Conservation (phyloP, 2,113 vertebrate genomes). For the Thunnus maccoyii region DNA sequence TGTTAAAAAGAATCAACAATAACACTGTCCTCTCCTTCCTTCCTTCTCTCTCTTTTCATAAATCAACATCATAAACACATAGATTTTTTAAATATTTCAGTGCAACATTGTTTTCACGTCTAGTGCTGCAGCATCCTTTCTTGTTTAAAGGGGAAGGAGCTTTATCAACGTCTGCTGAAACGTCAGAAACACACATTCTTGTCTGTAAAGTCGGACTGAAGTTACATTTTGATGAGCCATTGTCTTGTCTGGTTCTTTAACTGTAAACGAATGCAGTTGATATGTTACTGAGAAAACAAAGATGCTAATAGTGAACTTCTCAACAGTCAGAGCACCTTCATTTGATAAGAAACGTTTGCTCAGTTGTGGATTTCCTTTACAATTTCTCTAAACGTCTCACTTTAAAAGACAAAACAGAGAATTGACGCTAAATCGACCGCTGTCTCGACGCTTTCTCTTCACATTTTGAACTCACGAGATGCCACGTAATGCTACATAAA, state of each 20-base stretch:
- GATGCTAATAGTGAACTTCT: background rate
- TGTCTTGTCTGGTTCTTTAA: background rate
- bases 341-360: background rate
- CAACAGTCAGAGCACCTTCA: background rate
- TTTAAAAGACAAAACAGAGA: background rate
- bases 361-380: background rate
- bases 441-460: background rate
- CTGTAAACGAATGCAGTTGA: background rate
- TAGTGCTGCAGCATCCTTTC: constrained; percentile 94
- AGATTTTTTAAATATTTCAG: constrained; percentile 83
- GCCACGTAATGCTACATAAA: constrained; percentile 21
- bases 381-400: background rate
- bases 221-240: background rate
- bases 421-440: background rate
- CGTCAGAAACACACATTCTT: background rate
- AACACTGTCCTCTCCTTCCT: constrained; percentile 61
- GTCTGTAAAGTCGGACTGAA: background rate
- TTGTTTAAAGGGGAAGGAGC: constrained; percentile 64
- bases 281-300: background rate
- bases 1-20: constrained; percentile 68
- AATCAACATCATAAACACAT: constrained; percentile 82
- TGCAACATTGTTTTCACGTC: constrained; percentile 86
- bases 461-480: background rate
- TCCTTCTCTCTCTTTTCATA: constrained; percentile 51
- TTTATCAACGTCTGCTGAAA: background rate